Evolutionary conservation across 2,888 invertebrate species (phyloP).

Genomic region (Creontiades dilutus): DNA sequence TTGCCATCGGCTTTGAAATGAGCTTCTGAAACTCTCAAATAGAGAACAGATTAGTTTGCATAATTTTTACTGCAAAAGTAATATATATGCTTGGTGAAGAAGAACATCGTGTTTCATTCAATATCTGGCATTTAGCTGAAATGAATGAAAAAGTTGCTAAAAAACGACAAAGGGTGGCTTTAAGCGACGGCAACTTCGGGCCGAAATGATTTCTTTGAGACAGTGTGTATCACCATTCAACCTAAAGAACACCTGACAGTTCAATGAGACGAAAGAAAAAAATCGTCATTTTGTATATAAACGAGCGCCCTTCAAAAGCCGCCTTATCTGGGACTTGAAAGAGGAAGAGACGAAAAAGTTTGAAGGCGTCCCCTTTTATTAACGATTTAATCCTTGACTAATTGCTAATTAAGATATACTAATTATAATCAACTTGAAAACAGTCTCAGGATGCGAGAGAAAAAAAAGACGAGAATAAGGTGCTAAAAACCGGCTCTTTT

Average conservation of each 20-base stretch:
- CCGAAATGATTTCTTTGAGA: slow-evolving; percentile 12
- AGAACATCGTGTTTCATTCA: neutral
- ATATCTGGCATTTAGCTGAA: neutral
- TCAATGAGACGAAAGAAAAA: slow-evolving; percentile 33
- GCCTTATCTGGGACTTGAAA: neutral
- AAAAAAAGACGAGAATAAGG: slow-evolving; percentile 50
- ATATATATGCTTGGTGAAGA: neutral
- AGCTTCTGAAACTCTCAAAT: too few relatives aligned
- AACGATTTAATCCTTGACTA: slow-evolving; percentile 65
- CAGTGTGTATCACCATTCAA: slow-evolving; percentile 28
- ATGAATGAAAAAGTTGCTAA: neutral
- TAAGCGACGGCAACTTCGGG: neutral
- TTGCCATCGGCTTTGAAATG: too few relatives aligned
- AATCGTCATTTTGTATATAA: slow-evolving; percentile 38
- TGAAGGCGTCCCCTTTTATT: slow-evolving; percentile 54
- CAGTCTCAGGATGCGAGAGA: slow-evolving; percentile 47
- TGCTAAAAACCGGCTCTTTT: slow-evolving; percentile 55
- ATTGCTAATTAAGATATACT: slow-evolving; percentile 68
- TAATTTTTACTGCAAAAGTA: too few relatives aligned
- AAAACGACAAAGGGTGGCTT: neutral
- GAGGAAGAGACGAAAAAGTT: slow-evolving; percentile 21
- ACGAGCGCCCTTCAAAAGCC: slow-evolving; percentile 7
- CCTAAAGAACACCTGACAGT: neutral
- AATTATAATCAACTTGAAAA: slow-evolving; percentile 64
- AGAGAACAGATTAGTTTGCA: too few relatives aligned